Conservation (phyloP, 2,888 invertebrate species). For the Congeria kusceri region DNA sequence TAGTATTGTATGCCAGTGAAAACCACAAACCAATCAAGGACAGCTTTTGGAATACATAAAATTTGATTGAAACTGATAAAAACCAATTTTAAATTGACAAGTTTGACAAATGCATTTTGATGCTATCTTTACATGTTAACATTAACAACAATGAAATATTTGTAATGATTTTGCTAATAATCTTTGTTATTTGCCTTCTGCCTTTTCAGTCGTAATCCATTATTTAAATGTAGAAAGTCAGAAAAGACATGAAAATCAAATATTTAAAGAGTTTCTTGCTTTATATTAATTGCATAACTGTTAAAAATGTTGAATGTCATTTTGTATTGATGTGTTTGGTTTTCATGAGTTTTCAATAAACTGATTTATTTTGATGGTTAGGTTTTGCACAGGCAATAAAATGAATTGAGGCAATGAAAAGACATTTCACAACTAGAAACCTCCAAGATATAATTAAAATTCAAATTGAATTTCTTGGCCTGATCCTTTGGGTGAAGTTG, state of each 20-base stretch:
- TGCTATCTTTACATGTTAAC: constrained; percentile 28
- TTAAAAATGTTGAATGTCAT: not conserved
- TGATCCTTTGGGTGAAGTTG: constrained; percentile 17
- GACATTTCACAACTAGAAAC: constrained; percentile 30
- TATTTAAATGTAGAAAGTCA: not conserved
- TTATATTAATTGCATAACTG: not conserved
- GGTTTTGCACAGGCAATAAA: not conserved
- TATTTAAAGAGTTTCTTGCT: not conserved
- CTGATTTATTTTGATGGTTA: not conserved
- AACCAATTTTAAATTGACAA: constrained; percentile 37
- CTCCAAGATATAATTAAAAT: constrained; percentile 39
- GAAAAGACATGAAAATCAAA: not conserved
- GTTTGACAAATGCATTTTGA: constrained; percentile 32
- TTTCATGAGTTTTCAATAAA: constrained; percentile 8
- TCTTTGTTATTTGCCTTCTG: constrained; percentile 18
- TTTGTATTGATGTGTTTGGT: not conserved
- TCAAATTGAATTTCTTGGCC: constrained; percentile 45
- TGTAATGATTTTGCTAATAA: constrained; percentile 33
- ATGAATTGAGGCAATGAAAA: constrained; percentile 21
- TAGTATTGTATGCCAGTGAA: constrained; percentile 22
- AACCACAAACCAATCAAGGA: constrained; percentile 31
- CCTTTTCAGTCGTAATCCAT: not conserved
- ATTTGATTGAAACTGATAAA: constrained; percentile 28
- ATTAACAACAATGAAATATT: constrained; percentile 25
- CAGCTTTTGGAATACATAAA: constrained; percentile 24